These are phyloP conservation scores for Drosophila kuntzei DNA, from an alignment of 2,888 invertebrate species.

Conservation along the genomic window DNA sequence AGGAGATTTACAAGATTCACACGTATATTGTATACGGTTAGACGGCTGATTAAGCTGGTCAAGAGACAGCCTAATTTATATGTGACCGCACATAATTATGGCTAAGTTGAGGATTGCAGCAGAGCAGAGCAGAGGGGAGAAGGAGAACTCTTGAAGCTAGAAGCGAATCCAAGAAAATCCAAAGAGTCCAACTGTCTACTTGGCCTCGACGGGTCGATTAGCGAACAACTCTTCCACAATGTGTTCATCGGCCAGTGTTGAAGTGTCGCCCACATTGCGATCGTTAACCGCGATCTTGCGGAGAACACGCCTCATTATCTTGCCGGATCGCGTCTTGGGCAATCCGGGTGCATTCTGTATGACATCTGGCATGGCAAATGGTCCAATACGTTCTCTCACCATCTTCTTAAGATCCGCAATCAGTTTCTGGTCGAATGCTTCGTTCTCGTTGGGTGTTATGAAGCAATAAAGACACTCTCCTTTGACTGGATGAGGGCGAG, in stretches of 20 bases:
- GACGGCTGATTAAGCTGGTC: conserved; percentile 32
- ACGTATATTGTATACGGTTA: conserved; percentile 35
- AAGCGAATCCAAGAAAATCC: conserved; percentile 34
- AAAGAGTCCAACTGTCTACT: conserved; percentile 66
- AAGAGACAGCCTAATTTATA: conserved; percentile 42
- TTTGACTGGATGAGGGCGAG: conserved; percentile 96
- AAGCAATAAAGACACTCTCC: conserved; percentile 99
- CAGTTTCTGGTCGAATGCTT: conserved; percentile 89
- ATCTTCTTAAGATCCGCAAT: conserved; percentile 90
- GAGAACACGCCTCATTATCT: conserved; percentile 98
- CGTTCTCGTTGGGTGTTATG: conserved; percentile 94
- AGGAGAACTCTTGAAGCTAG: conserved; percentile 35
- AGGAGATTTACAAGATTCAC: conserved; percentile 73
- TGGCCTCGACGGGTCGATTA: conserved; percentile 87
- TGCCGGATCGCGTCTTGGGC: conserved; percentile 98
- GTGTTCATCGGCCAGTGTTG: conserved; percentile 96
- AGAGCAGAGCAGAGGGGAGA: conserved; percentile 24
- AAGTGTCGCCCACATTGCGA: conserved; percentile 95
- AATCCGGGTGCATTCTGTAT: conserved; percentile 97
- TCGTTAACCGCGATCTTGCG: conserved; percentile 97
- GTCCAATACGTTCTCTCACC: conserved; percentile 96
- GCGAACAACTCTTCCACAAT: conserved; percentile 93
- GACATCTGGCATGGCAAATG: conserved; percentile 97
- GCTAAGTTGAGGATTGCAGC: conserved; percentile 42
- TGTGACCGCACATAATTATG: conserved; percentile 36